A percentile compares a stretch with the other conserved stretches of the same genome.
Conservation (phyloP, 2,797 vertebrate genomes). For the Uromys caudimaculatus region DNA sequence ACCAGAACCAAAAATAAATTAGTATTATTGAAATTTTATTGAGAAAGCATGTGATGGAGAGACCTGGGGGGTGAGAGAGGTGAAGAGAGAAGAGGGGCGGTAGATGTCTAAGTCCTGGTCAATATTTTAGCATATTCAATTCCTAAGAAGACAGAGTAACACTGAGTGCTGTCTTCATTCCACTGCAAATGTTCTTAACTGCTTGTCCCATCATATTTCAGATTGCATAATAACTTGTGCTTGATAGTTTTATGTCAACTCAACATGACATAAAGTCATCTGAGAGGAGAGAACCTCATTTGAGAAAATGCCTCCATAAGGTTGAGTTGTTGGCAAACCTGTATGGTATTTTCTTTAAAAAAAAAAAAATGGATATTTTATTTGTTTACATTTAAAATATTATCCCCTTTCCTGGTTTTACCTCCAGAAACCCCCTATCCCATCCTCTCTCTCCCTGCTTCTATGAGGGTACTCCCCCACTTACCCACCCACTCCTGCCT, state of each 20-base stretch:
- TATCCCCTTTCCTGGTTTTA: too few species aligned
- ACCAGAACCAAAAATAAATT: neutral
- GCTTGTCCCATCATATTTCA: neutral
- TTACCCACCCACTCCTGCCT: too few species aligned
- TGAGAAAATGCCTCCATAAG: neutral
- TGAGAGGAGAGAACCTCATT: neutral
- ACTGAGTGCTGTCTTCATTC: neutral
- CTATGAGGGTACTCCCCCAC: too few species aligned
- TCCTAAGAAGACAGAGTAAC: neutral
- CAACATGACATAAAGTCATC: neutral
- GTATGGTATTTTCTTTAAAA: neutral
- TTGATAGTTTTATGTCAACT: too few species aligned
- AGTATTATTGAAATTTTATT: conserved; percentile 20
- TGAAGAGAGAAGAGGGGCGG: too few species aligned
- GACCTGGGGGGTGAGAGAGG: neutral
- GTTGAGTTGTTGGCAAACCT: neutral
- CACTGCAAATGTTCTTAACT: neutral
- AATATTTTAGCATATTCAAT: neutral
- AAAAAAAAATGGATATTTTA: too few species aligned
- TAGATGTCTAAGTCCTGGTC: neutral
- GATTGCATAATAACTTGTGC: neutral
- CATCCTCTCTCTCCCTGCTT: too few species aligned
- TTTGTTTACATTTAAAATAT: too few species aligned
- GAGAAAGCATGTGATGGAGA: neutral
- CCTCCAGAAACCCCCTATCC: too few species aligned